Conservation (phyloP, 2,888 invertebrate species). For the Orthosia gothica region DNA sequence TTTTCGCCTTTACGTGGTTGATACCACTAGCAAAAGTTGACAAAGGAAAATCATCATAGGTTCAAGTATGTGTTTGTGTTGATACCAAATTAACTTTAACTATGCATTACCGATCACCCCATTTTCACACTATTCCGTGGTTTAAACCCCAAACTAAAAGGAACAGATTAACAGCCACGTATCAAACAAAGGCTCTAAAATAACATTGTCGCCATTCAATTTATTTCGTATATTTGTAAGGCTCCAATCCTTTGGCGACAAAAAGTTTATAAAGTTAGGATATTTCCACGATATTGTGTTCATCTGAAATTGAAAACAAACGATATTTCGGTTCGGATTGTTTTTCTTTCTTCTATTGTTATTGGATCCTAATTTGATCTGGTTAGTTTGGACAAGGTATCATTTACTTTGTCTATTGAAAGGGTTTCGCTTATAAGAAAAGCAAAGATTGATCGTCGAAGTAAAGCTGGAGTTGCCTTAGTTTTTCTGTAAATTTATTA, state of each 20-base stretch:
- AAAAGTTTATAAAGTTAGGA: constrained; percentile 47
- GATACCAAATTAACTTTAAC: too few species aligned
- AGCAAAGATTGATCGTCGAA: neutral
- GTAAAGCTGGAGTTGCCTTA: neutral
- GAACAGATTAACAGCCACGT: constrained; percentile 21
- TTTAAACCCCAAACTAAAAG: constrained; percentile 34
- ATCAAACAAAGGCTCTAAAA: constrained; percentile 37
- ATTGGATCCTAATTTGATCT: constrained; percentile 15
- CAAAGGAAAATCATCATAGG: too few species aligned
- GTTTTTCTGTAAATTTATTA: neutral
- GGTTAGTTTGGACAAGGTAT: neutral
- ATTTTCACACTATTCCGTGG: constrained; percentile 17
- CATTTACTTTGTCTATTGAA: neutral
- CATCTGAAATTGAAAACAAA: constrained; percentile 36
- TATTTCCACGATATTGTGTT: constrained; percentile 43
- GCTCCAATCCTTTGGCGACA: constrained; percentile 11
- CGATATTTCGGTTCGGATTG: constrained; percentile 13
- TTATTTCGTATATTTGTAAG: constrained; percentile 43
- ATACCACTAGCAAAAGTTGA: too few species aligned
- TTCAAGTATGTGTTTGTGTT: too few species aligned
- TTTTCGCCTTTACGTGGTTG: too few species aligned
- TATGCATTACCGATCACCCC: neutral
- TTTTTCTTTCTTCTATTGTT: constrained; percentile 26
- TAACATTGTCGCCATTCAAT: constrained; percentile 41
- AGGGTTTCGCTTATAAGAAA: neutral